Evolutionary conservation across 2,113 vertebrate genomes (phyloP).

Genomic region (Pseudolaguvia tuberculata): DNA sequence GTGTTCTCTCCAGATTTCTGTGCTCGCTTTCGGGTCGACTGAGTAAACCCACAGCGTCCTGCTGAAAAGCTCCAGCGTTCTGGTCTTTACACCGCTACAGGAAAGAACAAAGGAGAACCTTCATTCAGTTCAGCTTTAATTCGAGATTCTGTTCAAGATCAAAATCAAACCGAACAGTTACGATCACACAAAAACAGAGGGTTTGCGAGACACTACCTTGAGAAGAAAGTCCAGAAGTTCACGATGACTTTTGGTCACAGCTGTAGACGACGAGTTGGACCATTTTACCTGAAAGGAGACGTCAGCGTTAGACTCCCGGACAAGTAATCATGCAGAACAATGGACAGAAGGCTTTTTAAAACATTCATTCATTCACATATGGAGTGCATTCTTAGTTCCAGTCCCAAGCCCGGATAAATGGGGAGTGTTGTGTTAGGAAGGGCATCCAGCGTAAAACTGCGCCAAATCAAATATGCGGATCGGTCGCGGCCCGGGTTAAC

Average conservation of each 20-base stretch:
- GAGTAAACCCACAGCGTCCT: slow-evolving; percentile 75
- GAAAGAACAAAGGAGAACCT: slow-evolving; percentile 23
- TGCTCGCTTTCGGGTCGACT: slow-evolving; percentile 76
- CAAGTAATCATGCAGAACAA: not conserved
- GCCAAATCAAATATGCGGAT: too few relatives aligned
- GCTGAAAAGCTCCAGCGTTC: slow-evolving; percentile 76
- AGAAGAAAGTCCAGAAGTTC: slow-evolving; percentile 81
- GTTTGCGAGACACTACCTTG: slow-evolving; percentile 65
- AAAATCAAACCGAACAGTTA: too few relatives aligned
- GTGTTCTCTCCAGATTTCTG: slow-evolving; percentile 73
- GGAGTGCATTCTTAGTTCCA: too few relatives aligned
- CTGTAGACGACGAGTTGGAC: slow-evolving; percentile 77
- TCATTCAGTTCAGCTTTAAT: too few relatives aligned
- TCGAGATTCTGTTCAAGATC: too few relatives aligned
- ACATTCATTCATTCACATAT: too few relatives aligned
- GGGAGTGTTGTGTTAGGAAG: too few relatives aligned
- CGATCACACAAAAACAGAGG: too few relatives aligned
- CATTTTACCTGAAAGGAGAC: slow-evolving; percentile 73
- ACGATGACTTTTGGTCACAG: slow-evolving; percentile 80
- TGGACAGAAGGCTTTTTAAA: not conserved
- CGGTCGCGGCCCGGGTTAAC: too few relatives aligned
- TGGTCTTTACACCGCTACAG: slow-evolving; percentile 81
- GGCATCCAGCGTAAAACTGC: too few relatives aligned
- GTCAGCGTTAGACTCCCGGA: slow-evolving; percentile 6
- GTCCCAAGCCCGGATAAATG: too few relatives aligned